Evolutionary conservation across 2,888 invertebrate species (phyloP).

Genomic region (Synergus laeviventris): DNA sequence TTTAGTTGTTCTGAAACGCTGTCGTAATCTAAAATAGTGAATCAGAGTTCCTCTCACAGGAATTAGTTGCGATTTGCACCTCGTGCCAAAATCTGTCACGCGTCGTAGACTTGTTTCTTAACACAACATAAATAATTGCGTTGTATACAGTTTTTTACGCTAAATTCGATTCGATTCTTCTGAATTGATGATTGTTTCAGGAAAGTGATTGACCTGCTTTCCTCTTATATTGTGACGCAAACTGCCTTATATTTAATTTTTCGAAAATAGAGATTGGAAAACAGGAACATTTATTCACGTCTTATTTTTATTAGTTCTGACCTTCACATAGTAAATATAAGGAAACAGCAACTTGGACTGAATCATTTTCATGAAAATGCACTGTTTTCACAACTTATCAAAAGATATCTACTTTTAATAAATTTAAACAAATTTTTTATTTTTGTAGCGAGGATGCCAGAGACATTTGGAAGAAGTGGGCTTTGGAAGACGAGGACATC

Average conservation of each 20-base stretch:
- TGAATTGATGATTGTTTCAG: background rate
- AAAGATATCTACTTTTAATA: background rate
- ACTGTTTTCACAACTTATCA: background rate
- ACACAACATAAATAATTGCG: conserved; percentile 46
- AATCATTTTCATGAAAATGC: background rate
- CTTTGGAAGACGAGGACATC: conserved; percentile 64
- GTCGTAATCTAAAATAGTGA: conserved; percentile 59
- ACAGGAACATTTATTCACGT: background rate
- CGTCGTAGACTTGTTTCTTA: conserved; percentile 53
- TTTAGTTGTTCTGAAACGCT: conserved; percentile 56
- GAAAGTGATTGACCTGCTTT: background rate
- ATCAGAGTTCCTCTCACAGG: conserved; percentile 53
- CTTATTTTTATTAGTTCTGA: background rate
- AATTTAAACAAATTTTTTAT: conserved; percentile 20
- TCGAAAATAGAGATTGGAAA: background rate
- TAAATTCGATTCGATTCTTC: background rate
- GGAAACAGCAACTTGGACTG: background rate
- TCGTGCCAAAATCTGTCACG: conserved; percentile 52
- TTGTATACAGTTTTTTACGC: background rate
- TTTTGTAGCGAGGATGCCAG: conserved; percentile 69
- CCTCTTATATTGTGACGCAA: background rate
- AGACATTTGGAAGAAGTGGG: conserved; percentile 68
- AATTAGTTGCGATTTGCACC: conserved; percentile 42
- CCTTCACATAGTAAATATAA: background rate
- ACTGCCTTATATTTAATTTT: background rate